Evolutionary conservation across 1,140 invertebrate species (phyloP).

Genomic region (Drosophila lowei): DNA sequence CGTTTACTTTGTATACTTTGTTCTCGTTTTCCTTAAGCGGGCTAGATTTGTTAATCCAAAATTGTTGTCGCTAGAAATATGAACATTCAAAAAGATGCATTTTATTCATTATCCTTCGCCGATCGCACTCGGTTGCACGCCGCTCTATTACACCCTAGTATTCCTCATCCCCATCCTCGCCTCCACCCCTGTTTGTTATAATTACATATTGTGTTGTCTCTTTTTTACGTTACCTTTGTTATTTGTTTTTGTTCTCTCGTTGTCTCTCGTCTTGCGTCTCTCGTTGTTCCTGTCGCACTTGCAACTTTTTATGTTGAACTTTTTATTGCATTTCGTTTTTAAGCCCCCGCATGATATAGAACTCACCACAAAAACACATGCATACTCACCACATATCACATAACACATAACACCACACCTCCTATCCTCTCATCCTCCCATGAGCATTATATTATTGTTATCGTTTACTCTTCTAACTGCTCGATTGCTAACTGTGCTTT

Average conservation of each 20-base stretch:
- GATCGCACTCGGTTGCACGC: neutral
- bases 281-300: too few species aligned
- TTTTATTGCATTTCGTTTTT: too few species aligned
- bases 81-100: neutral
- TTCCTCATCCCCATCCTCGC: neutral
- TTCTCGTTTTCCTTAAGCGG: too few species aligned
- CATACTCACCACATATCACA: too few species aligned
- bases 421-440: conserved; percentile 14
- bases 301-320: too few species aligned
- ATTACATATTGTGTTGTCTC: too few species aligned
- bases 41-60: too few species aligned
- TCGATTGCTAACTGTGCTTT: conserved; percentile 60
- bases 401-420: neutral
- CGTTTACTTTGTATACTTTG: conserved; percentile 13
- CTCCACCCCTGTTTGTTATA: too few species aligned
- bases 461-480: conserved; percentile 41
- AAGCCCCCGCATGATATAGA: neutral
- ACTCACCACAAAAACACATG: conserved; percentile 19
- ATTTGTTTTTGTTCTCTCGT: too few species aligned
- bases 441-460: conserved; percentile 1
- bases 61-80: conserved; percentile 23
- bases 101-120: conserved; percentile 18
- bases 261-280: too few species aligned
- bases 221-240: too few species aligned
- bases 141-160: conserved; percentile 1